Evolutionary conservation across 2,888 invertebrate species (phyloP), one percentile per base, ranked within the genome.

Genomic region (Spodoptera exigua): DNA sequence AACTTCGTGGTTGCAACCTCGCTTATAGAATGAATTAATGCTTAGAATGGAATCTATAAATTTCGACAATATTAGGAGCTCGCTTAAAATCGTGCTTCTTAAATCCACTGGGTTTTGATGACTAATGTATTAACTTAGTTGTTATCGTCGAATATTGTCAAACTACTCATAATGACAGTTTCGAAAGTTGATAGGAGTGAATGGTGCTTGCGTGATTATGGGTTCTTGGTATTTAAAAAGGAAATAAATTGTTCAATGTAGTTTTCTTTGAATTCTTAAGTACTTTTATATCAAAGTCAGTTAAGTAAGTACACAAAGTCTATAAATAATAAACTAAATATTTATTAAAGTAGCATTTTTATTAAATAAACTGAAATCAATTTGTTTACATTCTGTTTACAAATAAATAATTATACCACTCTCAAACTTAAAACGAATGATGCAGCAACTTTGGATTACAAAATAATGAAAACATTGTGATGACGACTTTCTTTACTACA

Each of bases 81-180:
- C n/a, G 52, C 48, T 14, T 3, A 14, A 51, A 39, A 13, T 7
- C 34, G 41, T 17, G 52, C 48, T 49, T 40, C 11, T 44, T 36
- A 39, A 56, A 36, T 56, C 48, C 3, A 13, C n/a, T 37, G 40
- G 9, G 10, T 48, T 35, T 49, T 67, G 9, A 58, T 65, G 36
- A 43, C 34, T n/a, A 47, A 46, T 48, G 21, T 39, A 36, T 21
- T 27, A 27, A 27, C 27, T 27, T 34, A 21, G 18, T 37, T 57
- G 36, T 64, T 14, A 49, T 35, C 18, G 18, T 39, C 36, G 13
- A 44, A 54, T 36, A 59, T 51, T 44, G 12, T 14, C 17, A 34
- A 49, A 35, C 45, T 36, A 27, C 27, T 27, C 3, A 16, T 39
- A 46, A 39, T 35, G 13, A 36, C 14, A 47, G 17, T 49, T 64